phyloP scores from a whole-genome alignment of 1,140 invertebrate species.

The Caenorhabditis briggsae region DNA sequence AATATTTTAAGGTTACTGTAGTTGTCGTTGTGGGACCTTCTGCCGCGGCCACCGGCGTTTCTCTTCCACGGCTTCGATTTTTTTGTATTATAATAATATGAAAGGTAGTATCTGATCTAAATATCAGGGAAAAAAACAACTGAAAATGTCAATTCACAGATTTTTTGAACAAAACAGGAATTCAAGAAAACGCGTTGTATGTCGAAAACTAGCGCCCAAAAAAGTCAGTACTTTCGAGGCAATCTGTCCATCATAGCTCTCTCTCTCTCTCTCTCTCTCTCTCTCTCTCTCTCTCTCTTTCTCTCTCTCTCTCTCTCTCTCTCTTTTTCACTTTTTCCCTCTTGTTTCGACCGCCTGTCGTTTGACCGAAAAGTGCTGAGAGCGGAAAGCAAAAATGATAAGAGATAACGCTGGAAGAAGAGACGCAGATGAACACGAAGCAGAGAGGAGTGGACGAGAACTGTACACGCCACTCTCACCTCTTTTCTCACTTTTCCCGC shows the following conservation, averaged over 20 bases:
- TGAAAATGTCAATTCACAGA: background rate
- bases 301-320: background rate
- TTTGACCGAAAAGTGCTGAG: constrained; percentile 44
- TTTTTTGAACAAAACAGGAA: background rate
- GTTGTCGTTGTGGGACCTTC: no score
- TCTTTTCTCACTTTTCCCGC: background rate
- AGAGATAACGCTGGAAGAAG: background rate
- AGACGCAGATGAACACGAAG: constrained; percentile 30
- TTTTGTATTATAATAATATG: background rate
- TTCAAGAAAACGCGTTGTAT: background rate
- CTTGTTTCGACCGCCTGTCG: constrained; percentile 28
- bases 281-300: background rate
- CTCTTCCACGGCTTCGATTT: background rate
- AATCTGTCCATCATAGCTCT: background rate
- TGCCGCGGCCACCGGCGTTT: no score
- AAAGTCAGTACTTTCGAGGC: constrained; percentile 19
- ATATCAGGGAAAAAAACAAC: background rate
- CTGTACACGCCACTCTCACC: background rate
- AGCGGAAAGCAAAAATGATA: constrained; percentile 36
- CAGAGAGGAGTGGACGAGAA: constrained; percentile 27
- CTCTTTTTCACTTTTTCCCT: constrained; percentile 1
- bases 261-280: background rate
- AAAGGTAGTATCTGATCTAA: no score
- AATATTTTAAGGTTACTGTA: no score
- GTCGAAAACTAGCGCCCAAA: constrained; percentile 10